These are phyloP conservation scores for Acanthosepion lycidas DNA, from an alignment of 2,888 invertebrate genomes.

Conservation along the genomic window DNA sequence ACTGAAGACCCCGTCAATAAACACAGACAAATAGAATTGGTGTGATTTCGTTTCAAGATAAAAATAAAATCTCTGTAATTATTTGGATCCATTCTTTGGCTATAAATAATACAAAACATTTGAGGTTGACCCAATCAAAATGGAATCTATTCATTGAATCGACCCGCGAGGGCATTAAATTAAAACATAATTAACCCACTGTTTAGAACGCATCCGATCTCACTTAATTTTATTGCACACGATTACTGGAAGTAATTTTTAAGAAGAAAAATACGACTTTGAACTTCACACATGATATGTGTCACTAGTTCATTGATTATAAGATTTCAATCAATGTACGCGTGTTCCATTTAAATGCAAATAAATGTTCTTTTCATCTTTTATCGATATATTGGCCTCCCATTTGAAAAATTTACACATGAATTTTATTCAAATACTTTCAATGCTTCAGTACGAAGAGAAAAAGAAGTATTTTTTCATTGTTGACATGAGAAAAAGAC, in stretches of 20 bases:
- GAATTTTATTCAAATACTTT: neutral
- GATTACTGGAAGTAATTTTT: too few species aligned
- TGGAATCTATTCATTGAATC: neutral
- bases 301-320: neutral
- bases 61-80: neutral
- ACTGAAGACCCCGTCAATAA: neutral
- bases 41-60: neutral
- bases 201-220: neutral
- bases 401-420: neutral
- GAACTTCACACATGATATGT: neutral
- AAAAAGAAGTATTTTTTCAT: too few species aligned
- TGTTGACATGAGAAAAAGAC: too few species aligned
- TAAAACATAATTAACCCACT: neutral
- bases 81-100: neutral
- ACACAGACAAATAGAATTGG: neutral
- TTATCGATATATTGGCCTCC: neutral
- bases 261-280: neutral
- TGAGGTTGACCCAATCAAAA: neutral
- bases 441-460: too few species aligned
- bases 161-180: neutral
- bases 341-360: neutral
- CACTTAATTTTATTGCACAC: too few species aligned
- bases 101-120: neutral
- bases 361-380: neutral
- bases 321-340: neutral